Percentiles rank a stretch among this genome's conserved stretches.
Evolutionary conservation across 2,888 invertebrate species (phyloP).

Genomic region (Tetropium fuscum): DNA sequence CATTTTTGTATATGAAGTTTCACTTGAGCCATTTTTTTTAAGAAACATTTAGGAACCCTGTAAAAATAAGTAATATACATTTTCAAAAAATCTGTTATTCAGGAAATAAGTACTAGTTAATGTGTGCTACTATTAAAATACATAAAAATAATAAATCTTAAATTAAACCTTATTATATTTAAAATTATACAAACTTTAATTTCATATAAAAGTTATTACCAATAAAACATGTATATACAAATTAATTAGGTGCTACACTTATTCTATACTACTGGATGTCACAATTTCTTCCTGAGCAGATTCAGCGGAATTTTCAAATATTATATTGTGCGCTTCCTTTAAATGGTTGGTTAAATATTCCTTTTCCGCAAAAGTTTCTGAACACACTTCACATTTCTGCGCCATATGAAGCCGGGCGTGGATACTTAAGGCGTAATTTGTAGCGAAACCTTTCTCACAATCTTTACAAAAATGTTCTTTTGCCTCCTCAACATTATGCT

Average conservation of each 20-base stretch:
- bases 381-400: conserved; percentile 46
- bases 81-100: too few relatives aligned
- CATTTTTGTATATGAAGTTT: conserved; percentile 7
- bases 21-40: too few relatives aligned
- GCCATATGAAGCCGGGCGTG: conserved; percentile 48
- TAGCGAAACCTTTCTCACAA: conserved; percentile 52
- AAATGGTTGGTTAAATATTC: conserved; percentile 44
- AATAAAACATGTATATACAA: not conserved
- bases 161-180: too few relatives aligned
- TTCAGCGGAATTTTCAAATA: conserved; percentile 6
- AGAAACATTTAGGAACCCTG: too few relatives aligned
- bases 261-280: too few relatives aligned
- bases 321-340: conserved; percentile 33
- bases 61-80: too few relatives aligned
- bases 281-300: not conserved
- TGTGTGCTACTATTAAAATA: too few relatives aligned
- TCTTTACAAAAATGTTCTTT: conserved; percentile 47
- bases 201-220: not conserved
- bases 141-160: too few relatives aligned
- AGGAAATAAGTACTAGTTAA: too few relatives aligned
- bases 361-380: conserved; percentile 47
- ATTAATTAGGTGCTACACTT: too few relatives aligned
- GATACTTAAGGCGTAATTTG: conserved; percentile 49
- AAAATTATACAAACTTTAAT: too few relatives aligned
- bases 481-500: conserved; percentile 50